Conservation (phyloP, 2,888 invertebrate species). For the Eupithecia inturbata region DNA sequence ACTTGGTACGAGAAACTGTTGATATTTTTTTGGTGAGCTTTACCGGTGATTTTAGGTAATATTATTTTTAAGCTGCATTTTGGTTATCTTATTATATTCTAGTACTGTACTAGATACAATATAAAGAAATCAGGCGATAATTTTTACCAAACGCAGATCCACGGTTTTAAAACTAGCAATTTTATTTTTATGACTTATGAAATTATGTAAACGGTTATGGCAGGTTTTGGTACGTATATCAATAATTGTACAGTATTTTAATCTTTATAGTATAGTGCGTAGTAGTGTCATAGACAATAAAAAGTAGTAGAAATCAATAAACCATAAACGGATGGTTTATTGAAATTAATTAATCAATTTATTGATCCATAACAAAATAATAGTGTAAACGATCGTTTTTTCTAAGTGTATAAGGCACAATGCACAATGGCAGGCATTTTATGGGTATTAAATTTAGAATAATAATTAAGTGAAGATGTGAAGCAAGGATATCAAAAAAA, state of each 20-base stretch:
- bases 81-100: background rate
- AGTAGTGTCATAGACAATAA: background rate
- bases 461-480: background rate
- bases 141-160: background rate
- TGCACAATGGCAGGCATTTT: background rate
- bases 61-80: background rate
- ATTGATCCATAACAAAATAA: background rate
- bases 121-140: background rate
- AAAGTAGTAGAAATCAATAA: background rate
- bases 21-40: constrained; percentile 56
- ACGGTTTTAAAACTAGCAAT: background rate
- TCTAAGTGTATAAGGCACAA: no score
- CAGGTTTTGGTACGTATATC: background rate
- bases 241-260: constrained; percentile 1
- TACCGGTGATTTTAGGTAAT: background rate
- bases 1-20: constrained; percentile 60
- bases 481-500: background rate
- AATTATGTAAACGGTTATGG: background rate
- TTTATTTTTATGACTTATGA: background rate
- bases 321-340: background rate
- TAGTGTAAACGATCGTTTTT: background rate
- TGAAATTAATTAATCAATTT: no score
- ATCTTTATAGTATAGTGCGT: background rate
- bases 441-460: background rate
- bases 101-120: background rate